Base-by-base conservation (phyloP, 2,888 invertebrate species). In the Drosophila mimetica region DNA sequence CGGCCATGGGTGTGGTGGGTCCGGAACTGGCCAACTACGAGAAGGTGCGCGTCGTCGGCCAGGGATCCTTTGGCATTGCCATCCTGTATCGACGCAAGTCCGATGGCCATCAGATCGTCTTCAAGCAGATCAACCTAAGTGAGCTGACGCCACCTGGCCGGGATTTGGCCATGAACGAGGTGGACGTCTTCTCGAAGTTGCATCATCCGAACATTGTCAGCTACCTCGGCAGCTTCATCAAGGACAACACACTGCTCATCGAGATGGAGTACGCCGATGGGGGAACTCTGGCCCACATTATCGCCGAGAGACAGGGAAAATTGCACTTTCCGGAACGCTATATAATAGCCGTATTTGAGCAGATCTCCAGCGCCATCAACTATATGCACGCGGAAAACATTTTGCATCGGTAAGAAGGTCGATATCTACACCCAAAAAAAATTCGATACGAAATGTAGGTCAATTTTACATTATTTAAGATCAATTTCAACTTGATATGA, bases 241-340 rank as follows among this genome's bases (percentile, higher is more conserved):
- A 94, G 79, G 95, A 95, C 76, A 95, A 95, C 9, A 93, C 94
- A 3, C 90, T 96, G 22, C 93, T 95, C 89, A 96, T 96, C 71
- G 95, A 96, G 90, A 96, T 96, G 95, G 96, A 96, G 88, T 96
- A 95, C 89, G 96, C 95, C 3, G 95, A 96, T 89, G 95, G 95
- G 16, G 96, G 95, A 9, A 96, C 95, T 3, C 89, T 96, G 67
- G 93, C 95, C 0, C 95, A 95, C 81, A 93, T 93, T 71, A 92
- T 96, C 41, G 90, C 93, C 25, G 92, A 92, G 41, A 92, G 93
- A 25, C 92, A 93, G 32, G 74, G 77, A 6, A 89, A 86, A 89
- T 86, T 89, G 9, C 89, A 93, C 7, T 91, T 96, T 57, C 93
- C 93, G 2, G 96, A 96, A 89, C 91, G 93, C 66, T 94, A 94